phyloP scores from a whole-genome alignment of 2,888 invertebrate species.

The Gastracanthus pulcherrimus region DNA sequence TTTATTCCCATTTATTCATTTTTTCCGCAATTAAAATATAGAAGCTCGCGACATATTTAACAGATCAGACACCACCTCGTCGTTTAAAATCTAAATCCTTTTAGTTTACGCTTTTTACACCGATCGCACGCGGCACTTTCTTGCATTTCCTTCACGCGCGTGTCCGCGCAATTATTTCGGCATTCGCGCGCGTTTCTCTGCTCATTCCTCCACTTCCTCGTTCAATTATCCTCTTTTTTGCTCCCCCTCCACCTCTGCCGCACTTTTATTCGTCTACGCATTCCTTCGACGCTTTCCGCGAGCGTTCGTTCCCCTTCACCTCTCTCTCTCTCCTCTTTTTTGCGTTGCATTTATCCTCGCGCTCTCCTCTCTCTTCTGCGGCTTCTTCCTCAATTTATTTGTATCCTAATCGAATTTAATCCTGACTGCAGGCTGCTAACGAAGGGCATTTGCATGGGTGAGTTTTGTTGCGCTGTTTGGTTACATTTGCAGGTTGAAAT shows the following conservation, averaged over 20 bases:
- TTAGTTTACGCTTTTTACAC: not conserved
- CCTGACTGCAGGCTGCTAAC: not conserved
- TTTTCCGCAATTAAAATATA: too few relatives aligned
- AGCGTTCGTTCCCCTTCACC: not conserved
- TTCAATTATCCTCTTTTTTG: constrained; percentile 42
- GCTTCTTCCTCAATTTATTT: constrained; percentile 24
- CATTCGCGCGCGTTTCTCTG: constrained; percentile 15
- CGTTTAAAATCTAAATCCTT: too few relatives aligned
- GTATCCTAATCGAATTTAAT: constrained; percentile 48
- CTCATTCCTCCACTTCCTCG: constrained; percentile 39
- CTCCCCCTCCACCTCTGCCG: constrained; percentile 10
- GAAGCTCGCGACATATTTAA: too few relatives aligned
- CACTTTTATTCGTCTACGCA: constrained; percentile 37
- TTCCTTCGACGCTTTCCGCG: constrained; percentile 30
- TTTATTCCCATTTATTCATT: too few relatives aligned
- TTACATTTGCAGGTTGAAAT: too few relatives aligned
- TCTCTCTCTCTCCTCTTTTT: not conserved
- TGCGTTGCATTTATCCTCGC: constrained; percentile 33
- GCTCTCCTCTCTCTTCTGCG: not conserved
- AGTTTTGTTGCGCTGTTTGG: too few relatives aligned
- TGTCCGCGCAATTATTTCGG: constrained; percentile 47
- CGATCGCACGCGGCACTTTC: not conserved
- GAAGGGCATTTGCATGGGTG: constrained; percentile 7
- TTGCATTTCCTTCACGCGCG: constrained; percentile 8
- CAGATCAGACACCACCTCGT: too few relatives aligned